A percentile compares a stretch with the other conserved stretches of the same genome.
phyloP scores from a whole-genome alignment of 2,888 invertebrate genomes.

The Exephanes ischioxanthus region DNA sequence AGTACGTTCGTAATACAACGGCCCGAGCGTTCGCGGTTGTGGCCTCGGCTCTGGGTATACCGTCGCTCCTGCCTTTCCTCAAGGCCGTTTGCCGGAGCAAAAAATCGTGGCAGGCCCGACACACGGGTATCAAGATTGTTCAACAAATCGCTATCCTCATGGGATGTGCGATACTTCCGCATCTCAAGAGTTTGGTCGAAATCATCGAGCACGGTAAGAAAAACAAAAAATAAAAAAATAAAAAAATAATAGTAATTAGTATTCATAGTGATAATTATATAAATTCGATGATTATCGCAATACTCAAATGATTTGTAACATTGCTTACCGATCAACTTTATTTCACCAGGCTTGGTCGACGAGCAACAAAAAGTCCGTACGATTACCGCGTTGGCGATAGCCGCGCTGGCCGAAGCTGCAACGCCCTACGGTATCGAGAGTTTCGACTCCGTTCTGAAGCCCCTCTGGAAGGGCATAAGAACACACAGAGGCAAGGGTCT shows the following conservation, averaged over 20 bases:
- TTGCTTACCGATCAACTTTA: conserved; percentile 1
- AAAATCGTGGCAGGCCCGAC: conserved; percentile 99
- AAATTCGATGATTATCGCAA: neutral
- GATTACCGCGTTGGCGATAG: conserved; percentile 99
- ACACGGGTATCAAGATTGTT: conserved; percentile 99
- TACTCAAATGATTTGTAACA: neutral
- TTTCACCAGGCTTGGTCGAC: conserved; percentile 92
- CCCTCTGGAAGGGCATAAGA: conserved; percentile 99
- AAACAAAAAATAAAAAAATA: neutral
- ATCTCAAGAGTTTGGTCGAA: conserved; percentile 98
- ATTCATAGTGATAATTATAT: too few relatives aligned
- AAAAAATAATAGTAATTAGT: neutral
- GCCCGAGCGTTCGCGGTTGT: conserved; percentile 99
- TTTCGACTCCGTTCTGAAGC: conserved; percentile 99
- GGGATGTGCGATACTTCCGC: conserved; percentile 99
- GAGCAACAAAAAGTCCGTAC: conserved; percentile 99
- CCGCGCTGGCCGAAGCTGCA: conserved; percentile 99
- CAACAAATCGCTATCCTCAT: conserved; percentile 99
- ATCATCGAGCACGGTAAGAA: conserved; percentile 98
- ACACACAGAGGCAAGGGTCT: conserved; percentile 96
- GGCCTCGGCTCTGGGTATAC: conserved; percentile 99
- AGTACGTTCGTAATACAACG: conserved; percentile 99
- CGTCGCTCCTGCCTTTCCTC: conserved; percentile 97
- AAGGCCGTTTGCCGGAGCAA: conserved; percentile 99
- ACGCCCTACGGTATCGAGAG: conserved; percentile 99